These are phyloP conservation scores for Cladopsammia gracilis DNA, from an alignment of 64 coral and sea anemone species.

Conservation along the genomic window DNA sequence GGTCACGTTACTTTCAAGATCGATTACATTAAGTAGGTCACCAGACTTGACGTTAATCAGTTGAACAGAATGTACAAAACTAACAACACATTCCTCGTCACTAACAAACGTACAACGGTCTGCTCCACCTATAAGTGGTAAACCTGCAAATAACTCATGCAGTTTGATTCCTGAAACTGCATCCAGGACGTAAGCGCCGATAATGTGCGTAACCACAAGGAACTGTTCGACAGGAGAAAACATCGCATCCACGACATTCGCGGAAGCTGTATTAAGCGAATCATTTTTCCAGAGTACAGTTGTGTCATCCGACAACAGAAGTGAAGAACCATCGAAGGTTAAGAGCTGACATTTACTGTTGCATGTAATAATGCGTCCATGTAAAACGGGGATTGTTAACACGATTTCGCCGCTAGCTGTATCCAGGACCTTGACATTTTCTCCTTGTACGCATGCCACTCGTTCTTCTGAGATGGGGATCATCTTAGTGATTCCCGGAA, in stretches of 20 bases:
- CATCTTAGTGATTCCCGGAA: background rate
- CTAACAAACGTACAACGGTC: background rate
- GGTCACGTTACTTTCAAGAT: background rate
- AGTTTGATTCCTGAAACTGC: background rate
- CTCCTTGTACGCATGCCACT: background rate
- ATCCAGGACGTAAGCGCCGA: background rate
- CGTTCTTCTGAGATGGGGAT: background rate
- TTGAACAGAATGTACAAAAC: background rate
- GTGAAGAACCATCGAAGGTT: too few species aligned
- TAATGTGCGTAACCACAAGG: background rate
- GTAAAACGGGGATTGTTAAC: background rate
- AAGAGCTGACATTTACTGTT: conserved; percentile 16
- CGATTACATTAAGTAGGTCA: background rate
- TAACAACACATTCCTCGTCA: background rate
- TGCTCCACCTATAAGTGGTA: too few species aligned
- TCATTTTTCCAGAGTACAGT: background rate
- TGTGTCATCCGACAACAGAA: background rate
- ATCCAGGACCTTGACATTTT: background rate
- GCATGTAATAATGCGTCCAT: background rate
- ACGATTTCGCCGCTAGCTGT: background rate
- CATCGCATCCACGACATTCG: background rate
- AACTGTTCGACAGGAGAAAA: background rate
- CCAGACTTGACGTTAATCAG: conserved; percentile 14
- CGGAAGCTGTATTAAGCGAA: background rate
- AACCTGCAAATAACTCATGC: background rate